These are phyloP conservation scores for Bufo gargarizans DNA, from an alignment of 2,113 vertebrate species.

Conservation along the genomic window DNA sequence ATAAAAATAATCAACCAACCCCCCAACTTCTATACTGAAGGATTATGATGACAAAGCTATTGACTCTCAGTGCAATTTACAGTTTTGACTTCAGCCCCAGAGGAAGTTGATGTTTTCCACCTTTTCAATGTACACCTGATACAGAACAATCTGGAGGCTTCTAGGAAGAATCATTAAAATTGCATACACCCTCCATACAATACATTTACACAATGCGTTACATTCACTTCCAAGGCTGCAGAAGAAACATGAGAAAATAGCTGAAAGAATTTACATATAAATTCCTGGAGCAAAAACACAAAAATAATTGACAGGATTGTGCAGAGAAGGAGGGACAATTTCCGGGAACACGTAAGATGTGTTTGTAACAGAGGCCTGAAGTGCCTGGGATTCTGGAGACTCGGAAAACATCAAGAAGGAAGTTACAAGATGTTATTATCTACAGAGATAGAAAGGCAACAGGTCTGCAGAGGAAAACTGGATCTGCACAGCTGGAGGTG, in stretches of 20 bases:
- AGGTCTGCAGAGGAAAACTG: neutral
- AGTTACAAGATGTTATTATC: neutral
- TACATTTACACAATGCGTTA: neutral
- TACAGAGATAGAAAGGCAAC: neutral
- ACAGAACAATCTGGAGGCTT: neutral
- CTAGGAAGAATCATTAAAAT: neutral
- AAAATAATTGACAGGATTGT: neutral
- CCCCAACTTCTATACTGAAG: neutral
- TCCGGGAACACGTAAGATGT: neutral
- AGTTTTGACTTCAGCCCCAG: neutral
- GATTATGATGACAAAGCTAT: neutral
- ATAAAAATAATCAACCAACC: neutral
- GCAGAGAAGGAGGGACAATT: neutral
- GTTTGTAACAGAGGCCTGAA: neutral
- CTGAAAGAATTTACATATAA: neutral
- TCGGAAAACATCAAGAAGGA: neutral
- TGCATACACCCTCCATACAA: neutral
- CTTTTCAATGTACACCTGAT: neutral
- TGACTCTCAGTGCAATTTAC: neutral
- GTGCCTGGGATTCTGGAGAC: neutral
- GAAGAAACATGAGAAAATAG: neutral
- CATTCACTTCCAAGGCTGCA: neutral
- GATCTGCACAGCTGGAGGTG: neutral
- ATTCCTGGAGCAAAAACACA: neutral
- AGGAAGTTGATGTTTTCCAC: neutral